Base-by-base conservation (phyloP, 2,113 vertebrate species). In the Siniperca knerii region DNA sequence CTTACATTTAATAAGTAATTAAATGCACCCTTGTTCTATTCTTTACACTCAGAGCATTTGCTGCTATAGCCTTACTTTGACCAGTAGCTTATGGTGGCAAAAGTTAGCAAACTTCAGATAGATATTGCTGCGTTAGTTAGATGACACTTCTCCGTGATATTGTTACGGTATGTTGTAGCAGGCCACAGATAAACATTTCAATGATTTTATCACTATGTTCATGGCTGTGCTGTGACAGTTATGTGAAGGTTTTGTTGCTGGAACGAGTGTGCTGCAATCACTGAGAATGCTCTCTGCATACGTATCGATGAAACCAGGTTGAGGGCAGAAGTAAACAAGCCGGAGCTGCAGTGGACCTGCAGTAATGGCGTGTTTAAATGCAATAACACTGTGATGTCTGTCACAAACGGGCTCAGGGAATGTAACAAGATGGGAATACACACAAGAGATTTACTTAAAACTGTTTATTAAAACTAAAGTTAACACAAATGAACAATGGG, bases 271-370 rank as follows among this genome's bases (percentile, higher is more conserved):
- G 55, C 23, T 55, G 6, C 66, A 64, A 2, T 71, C 2, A 37
- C 44, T 16, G 35, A 76, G 33, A 23, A 8, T 35, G 11, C 50
- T 71, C 25, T 8, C 58, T 55, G 25, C 42, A 75, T 50, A 61
- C 55, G 16, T 29, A 15, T 8, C 1, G 8, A 52, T 18, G 7
- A 61, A 75, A 50, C 54, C 16, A 42, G 21, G 60, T 8, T 73
- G 25, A 65, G 37, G 37, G 46, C 5, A n/a, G 3, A 82, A 67
- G 44, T 58, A 70, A 70, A 64, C 42, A 73, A 52, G 25, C 35
- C 8, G 6, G 4, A 50, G 52, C 29, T 50, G 61, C 62, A 60
- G 40, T 33, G 42, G 29, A 33, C 13, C 40, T 16, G n/a, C 77
- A 55, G 50, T 55, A 23, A 33, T 68, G 55, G 9, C 2, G 29